A percentile compares a stretch with the other conserved stretches of the same genome.
These are phyloP conservation scores for Mellivora capensis DNA, from an alignment of 2,113 vertebrate genomes.

Conservation along the genomic window DNA sequence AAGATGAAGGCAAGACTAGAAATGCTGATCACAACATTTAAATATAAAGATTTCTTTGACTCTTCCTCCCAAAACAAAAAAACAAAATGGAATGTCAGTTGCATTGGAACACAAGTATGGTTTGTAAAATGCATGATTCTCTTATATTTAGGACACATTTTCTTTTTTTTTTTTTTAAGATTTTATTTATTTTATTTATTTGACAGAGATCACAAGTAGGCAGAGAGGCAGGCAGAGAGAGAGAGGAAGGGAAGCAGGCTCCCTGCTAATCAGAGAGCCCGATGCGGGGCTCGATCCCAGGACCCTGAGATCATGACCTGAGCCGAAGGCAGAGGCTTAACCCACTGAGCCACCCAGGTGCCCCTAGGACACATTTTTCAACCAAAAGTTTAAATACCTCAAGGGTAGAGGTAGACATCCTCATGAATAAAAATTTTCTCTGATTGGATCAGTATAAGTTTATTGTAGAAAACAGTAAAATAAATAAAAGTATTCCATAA, in stretches of 20 bases:
- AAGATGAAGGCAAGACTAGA: constrained; percentile 34
- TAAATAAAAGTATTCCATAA: not conserved
- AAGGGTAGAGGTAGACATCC: not conserved
- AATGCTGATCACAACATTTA: constrained; percentile 40
- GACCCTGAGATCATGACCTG: too few species aligned
- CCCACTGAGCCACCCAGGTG: too few species aligned
- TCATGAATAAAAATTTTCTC: not conserved
- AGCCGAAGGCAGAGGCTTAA: too few species aligned
- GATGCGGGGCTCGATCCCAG: too few species aligned
- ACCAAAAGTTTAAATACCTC: constrained; percentile 35
- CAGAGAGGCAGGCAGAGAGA: too few species aligned
- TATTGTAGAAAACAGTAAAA: not conserved
- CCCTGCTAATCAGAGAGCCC: too few species aligned
- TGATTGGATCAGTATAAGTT: not conserved
- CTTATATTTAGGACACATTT: not conserved
- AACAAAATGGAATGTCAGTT: constrained; percentile 20
- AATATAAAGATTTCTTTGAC: not conserved
- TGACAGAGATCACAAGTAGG: too few species aligned
- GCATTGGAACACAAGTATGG: not conserved
- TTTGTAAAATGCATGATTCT: not conserved
- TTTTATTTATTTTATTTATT: too few species aligned
- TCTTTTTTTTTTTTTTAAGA: too few species aligned
- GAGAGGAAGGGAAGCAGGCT: too few species aligned
- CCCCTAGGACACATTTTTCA: too few species aligned
- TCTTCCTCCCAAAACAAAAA: constrained; percentile 23